Percentiles rank a stretch among this genome's conserved stretches.
These are phyloP conservation scores for Empis stercorea DNA, from an alignment of 2,888 invertebrate species.

Conservation along the genomic window DNA sequence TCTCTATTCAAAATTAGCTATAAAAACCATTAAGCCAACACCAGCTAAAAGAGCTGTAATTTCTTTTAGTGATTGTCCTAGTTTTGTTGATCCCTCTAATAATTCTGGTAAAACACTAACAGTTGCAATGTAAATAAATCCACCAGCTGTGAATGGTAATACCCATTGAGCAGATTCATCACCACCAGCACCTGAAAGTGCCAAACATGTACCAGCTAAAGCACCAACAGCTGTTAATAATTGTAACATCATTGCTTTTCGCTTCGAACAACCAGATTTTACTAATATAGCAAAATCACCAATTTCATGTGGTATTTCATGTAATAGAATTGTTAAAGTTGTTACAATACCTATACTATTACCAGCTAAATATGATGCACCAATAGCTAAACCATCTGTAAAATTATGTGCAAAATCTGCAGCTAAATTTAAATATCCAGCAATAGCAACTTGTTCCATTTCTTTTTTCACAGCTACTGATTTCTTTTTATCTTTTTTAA, in stretches of 20 bases:
- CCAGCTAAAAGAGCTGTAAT: slow-evolving; percentile 77
- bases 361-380: slow-evolving; percentile 92
- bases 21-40: slow-evolving; percentile 91
- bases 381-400: slow-evolving; percentile 97
- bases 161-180: slow-evolving; percentile 72
- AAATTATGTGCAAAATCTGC: slow-evolving; percentile 99
- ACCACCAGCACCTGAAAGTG: slow-evolving; percentile 65
- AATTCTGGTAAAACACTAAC: slow-evolving; percentile 98
- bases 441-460: slow-evolving; percentile 54
- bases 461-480: slow-evolving; percentile 34
- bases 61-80: slow-evolving; percentile 84
- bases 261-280: slow-evolving; percentile 88
- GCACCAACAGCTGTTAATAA: slow-evolving; percentile 92
- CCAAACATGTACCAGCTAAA: slow-evolving; percentile 79
- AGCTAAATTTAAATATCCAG: slow-evolving; percentile 88
- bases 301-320: slow-evolving; percentile 99
- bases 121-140: slow-evolving; percentile 99
- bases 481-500: slow-evolving; percentile 33
- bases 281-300: slow-evolving; percentile 98
- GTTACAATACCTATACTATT: slow-evolving; percentile 77
- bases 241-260: slow-evolving; percentile 90
- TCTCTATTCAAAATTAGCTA: slow-evolving; percentile 47
- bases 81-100: slow-evolving; percentile 72
- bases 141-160: slow-evolving; percentile 94
- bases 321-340: slow-evolving; percentile 88